Base-by-base conservation (phyloP, 2,888 invertebrate species). In the Allolobophora icterica region DNA sequence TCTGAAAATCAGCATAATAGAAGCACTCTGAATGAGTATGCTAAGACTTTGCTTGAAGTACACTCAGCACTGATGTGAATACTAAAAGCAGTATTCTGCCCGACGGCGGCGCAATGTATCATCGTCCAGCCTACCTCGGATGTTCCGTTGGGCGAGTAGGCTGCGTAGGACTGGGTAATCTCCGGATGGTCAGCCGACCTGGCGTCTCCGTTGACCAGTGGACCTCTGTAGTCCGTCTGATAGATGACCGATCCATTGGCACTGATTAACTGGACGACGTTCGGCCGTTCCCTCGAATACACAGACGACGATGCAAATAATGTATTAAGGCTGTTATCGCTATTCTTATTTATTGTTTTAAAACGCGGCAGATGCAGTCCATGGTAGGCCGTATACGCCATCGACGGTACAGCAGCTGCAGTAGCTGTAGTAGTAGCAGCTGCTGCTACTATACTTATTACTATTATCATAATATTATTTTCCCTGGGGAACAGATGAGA, bases 121-220 rank as follows among this genome's bases (percentile, higher is more conserved):
- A 71, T 11, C n/a, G 17, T 8, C 71, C n/a, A n/a, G 2, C 52
- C 58, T 91, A 94, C 94, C 93, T 94, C 92, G 11, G 93, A 94
- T 34, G 91, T 92, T 38, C 94, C 94, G 89, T 93, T 91, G 6
- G 93, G 93, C 30, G 94, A 93, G 91, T 92, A 94, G 0, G 93
- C 93, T 84, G 92, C 92, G 91, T 92, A 93, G 21, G 93, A 92
- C 42, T 91, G 52, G 17, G 90, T 89, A 45, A 92, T 83, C 84
- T 93, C 93, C 30, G 92, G 91, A 87, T 92, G 92, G 92, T 92
- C 90, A 35, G 40, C 71, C 33, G 90, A 45, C 71, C 71, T 58
- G 33, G 58, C n/a, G 33, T 71, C 90, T 38, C 90, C 90, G 38
- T 58, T 58, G 38, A 89, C 83, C 58, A 91, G 92, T 13, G 92